These are phyloP conservation scores for Drosophila picticornis DNA, from an alignment of 2,888 invertebrate species.

Conservation along the genomic window DNA sequence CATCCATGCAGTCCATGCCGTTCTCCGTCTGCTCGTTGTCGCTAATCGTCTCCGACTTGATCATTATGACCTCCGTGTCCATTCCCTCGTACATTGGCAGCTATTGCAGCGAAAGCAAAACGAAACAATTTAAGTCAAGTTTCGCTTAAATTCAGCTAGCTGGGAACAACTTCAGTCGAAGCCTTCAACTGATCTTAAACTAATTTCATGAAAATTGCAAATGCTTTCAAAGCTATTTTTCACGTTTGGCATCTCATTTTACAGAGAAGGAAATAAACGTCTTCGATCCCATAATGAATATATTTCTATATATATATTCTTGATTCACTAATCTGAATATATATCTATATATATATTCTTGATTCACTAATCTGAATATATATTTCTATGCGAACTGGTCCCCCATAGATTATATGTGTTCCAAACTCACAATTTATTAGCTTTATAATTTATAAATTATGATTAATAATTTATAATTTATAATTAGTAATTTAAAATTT, in stretches of 20 bases:
- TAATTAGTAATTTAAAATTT: no score
- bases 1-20: constrained; percentile 75
- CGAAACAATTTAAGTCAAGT: not conserved
- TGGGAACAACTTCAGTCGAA: not conserved
- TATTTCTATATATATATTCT: not conserved
- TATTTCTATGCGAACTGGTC: not conserved
- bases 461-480: no score
- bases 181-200: not conserved
- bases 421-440: not conserved
- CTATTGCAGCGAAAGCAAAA: constrained; percentile 14
- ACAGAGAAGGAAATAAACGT: not conserved
- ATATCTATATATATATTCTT: not conserved
- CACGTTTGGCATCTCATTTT: not conserved
- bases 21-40: constrained; percentile 84
- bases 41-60: constrained; percentile 85
- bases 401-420: not conserved
- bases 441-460: no score
- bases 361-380: not conserved
- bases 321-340: no score
- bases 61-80: constrained; percentile 84
- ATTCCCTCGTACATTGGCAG: constrained; percentile 77
- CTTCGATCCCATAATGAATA: not conserved
- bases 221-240: not conserved
- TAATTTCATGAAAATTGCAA: not conserved
- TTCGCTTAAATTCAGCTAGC: not conserved